These are phyloP conservation scores for Chlorops oryzae DNA, from an alignment of 1,140 invertebrate genomes.

Conservation along the genomic window DNA sequence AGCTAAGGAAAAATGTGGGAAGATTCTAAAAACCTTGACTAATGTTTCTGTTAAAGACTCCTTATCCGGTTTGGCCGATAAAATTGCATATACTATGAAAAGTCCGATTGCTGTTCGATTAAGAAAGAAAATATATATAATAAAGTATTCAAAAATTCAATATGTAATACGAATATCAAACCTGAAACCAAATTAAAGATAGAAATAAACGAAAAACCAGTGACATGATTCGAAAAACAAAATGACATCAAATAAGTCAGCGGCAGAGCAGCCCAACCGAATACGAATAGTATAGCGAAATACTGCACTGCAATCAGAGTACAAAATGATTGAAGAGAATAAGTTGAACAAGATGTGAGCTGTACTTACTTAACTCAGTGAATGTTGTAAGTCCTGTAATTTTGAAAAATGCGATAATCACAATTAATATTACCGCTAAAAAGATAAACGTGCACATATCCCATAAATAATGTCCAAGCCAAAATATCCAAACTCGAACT, in stretches of 20 bases:
- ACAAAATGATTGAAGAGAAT: not conserved
- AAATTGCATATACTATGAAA: too few species aligned
- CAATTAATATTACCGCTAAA: constrained; percentile 48
- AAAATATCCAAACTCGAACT: constrained; percentile 59
- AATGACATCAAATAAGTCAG: constrained; percentile 54
- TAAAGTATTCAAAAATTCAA: too few species aligned
- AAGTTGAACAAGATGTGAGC: constrained; percentile 34
- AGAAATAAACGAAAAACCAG: constrained; percentile 49
- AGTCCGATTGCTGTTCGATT: too few species aligned
- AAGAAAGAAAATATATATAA: too few species aligned
- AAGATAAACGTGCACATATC: constrained; percentile 60
- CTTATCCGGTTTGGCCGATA: too few species aligned
- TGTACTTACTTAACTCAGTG: constrained; percentile 24
- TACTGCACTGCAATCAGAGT: not conserved
- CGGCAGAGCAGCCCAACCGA: constrained; percentile 49
- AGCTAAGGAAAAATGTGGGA: too few species aligned
- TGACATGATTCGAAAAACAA: constrained; percentile 55
- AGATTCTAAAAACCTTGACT: too few species aligned
- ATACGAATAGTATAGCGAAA: constrained; percentile 47
- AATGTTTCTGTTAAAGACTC: too few species aligned
- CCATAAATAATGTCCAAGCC: constrained; percentile 62
- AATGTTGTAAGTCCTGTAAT: constrained; percentile 49
- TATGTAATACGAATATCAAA: not conserved
- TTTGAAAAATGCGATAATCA: constrained; percentile 51
- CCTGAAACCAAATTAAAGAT: not conserved